phyloP scores from a whole-genome alignment of 2,113 vertebrate genomes.

The Hippoglossus stenolepis region DNA sequence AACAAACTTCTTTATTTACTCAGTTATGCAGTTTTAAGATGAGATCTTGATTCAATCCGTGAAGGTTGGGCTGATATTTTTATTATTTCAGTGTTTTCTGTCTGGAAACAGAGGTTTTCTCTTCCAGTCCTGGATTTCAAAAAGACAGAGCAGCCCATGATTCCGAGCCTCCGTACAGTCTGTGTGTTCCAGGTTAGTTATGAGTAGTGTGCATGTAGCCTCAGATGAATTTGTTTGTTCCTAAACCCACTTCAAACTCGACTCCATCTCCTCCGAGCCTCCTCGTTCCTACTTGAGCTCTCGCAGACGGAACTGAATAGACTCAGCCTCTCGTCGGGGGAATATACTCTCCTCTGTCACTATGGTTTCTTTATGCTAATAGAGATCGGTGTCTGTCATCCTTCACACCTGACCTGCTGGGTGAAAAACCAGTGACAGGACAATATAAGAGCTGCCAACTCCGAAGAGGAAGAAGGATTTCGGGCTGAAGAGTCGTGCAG shows the following conservation, averaged over 20 bases:
- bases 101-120: not conserved
- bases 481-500: conserved; percentile 19
- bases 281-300: conserved; percentile 4
- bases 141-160: conserved; percentile 6
- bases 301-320: conserved; percentile 21
- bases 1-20: not conserved
- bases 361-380: conserved; percentile 50
- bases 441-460: conserved; percentile 42
- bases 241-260: conserved; percentile 44
- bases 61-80: conserved; percentile 19
- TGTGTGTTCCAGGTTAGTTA: not conserved
- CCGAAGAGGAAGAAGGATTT: conserved; percentile 19
- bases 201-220: not conserved
- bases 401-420: conserved; percentile 46
- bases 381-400: conserved; percentile 43
- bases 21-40: conserved; percentile 21
- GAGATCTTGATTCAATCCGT: not conserved
- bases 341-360: conserved; percentile 32
- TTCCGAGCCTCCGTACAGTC: not conserved
- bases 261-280: conserved; percentile 26
- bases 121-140: conserved; percentile 23
- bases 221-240: conserved; percentile 55
- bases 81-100: not conserved
- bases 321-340: not conserved
- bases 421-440: conserved; percentile 39